phyloP scores from a whole-genome alignment of 2,113 vertebrate genomes.

The Caranx melampygus region DNA sequence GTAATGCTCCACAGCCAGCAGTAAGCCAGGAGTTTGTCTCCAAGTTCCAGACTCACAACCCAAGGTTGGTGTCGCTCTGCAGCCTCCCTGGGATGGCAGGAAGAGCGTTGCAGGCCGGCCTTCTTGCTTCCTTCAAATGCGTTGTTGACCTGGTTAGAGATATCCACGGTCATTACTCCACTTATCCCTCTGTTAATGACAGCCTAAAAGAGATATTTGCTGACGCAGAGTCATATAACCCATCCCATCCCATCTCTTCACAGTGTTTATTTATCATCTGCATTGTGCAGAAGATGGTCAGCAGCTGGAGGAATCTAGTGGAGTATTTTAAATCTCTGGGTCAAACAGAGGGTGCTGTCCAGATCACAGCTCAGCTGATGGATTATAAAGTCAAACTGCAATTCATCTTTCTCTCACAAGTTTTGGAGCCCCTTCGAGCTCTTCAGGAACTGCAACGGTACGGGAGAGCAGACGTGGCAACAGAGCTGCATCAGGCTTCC shows the following conservation, averaged over 20 bases:
- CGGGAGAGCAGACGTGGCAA: not conserved
- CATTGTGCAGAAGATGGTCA: conserved; percentile 64
- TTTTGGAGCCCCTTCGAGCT: conserved; percentile 72
- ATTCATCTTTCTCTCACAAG: conserved; percentile 75
- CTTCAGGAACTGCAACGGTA: conserved; percentile 62
- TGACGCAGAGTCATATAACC: not conserved
- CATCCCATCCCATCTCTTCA: not conserved
- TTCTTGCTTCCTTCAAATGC: conserved; percentile 45
- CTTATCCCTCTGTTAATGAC: not conserved
- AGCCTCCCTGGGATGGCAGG: conserved; percentile 62
- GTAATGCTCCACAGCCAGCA: conserved; percentile 32
- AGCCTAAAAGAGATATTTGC: conserved; percentile 66
- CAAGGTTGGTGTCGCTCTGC: conserved; percentile 67
- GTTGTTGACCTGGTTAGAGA: conserved; percentile 68
- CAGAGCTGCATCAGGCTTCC: conserved; percentile 61
- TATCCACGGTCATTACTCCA: conserved; percentile 65
- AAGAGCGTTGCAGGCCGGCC: conserved; percentile 64
- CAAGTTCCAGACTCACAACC: conserved; percentile 54
- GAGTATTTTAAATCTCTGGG: conserved; percentile 63
- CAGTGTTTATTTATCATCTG: conserved; percentile 54
- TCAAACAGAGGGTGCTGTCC: accelerated
- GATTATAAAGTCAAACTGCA: conserved; percentile 53
- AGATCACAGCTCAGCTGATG: conserved; percentile 50
- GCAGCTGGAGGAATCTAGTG: conserved; percentile 67
- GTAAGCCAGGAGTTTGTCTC: conserved; percentile 24